Evolutionary conservation across 2,797 vertebrate species (phyloP), one percentile per base, ranked within the genome.

Genomic region (Morelia viridis): DNA sequence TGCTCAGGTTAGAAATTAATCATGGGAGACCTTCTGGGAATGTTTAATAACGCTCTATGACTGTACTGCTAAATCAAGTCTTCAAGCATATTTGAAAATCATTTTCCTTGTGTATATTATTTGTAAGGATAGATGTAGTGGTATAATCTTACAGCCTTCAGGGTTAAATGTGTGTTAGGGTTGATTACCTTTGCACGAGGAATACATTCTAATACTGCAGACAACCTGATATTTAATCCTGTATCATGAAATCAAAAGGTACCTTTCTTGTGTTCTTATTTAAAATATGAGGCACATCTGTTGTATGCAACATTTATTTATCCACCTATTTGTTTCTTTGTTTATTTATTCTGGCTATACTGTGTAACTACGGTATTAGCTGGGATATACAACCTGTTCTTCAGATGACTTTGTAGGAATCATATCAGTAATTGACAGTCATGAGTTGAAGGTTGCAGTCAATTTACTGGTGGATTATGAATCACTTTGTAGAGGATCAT

Each of bases 231-330:
- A 92, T 85, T 92, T 91, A 95, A 93, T 91, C 76, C 58, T 90
- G 50, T 76, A 80, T 64, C 85, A 91, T 93, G 92, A 95, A 94
- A 95, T 92, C 89, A 95, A 94, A 94, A 87, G 64, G 35, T 28
- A 17, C 35, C 80, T 91, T 86, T 86, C 57, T 9, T 87, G 93
- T 19, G 92, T 19, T 89, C 89, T 58, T 85, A 46, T 35, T 89
- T 13, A 57, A 35, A 15, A 87, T 8, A 61, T 46, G 35, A 41
- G 35, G 15, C 0, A 64, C 26, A 88, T 87, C 0, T 64, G 28
- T 17, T 19, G 17, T 56, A 61, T 56, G 31, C 41, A n/a, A 26
- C 2, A 0, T 5, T 76, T 86, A 10, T 0, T 3, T 76, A 22
- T 83, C 26, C 26, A 11, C 26, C n/a, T 68, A 4, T 60, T 58